phyloP scores from a whole-genome alignment of 2,113 vertebrate species.

The Drymodes brunneopygia region DNA sequence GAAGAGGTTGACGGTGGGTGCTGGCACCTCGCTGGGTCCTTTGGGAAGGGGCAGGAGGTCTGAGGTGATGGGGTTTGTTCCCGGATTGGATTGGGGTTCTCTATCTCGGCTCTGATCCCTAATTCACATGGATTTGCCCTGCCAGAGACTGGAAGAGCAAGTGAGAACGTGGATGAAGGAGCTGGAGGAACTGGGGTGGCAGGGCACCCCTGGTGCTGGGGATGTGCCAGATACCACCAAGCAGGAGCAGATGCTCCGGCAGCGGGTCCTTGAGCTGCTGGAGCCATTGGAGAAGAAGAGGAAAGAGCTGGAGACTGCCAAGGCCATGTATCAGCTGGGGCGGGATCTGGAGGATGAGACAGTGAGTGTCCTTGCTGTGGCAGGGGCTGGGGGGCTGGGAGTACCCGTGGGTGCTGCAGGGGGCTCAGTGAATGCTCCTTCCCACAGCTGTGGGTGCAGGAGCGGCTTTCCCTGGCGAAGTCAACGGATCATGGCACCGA shows the following conservation, averaged over 20 bases:
- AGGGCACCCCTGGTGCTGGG: constrained; percentile 54
- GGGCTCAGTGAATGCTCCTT: neutral
- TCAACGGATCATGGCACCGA: constrained; percentile 86
- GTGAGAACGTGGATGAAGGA: constrained; percentile 82
- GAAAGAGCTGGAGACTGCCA: constrained; percentile 82
- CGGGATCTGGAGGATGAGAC: constrained; percentile 90
- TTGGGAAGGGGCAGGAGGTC: neutral
- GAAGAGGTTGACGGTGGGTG: constrained; percentile 84
- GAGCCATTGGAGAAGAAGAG: constrained; percentile 80
- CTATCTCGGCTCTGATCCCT: fast-evolving
- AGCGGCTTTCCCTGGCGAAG: constrained; percentile 84
- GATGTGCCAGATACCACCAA: constrained; percentile 71
- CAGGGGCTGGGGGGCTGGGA: fast-evolving
- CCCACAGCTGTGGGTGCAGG: constrained; percentile 89
- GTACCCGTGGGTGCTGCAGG: fast-evolving
- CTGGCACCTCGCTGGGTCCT: neutral
- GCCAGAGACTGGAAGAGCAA: constrained; percentile 89
- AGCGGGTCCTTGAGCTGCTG: constrained; percentile 81
- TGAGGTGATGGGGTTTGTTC: fast-evolving
- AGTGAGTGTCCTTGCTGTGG: constrained; percentile 49
- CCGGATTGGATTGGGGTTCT: neutral
- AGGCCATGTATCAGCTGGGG: constrained; percentile 85
- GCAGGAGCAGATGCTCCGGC: constrained; percentile 77
- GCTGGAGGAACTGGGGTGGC: constrained; percentile 82
- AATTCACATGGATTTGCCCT: neutral